These are phyloP conservation scores for Drosophila colorata DNA, from an alignment of 2,888 invertebrate species.

Conservation along the genomic window DNA sequence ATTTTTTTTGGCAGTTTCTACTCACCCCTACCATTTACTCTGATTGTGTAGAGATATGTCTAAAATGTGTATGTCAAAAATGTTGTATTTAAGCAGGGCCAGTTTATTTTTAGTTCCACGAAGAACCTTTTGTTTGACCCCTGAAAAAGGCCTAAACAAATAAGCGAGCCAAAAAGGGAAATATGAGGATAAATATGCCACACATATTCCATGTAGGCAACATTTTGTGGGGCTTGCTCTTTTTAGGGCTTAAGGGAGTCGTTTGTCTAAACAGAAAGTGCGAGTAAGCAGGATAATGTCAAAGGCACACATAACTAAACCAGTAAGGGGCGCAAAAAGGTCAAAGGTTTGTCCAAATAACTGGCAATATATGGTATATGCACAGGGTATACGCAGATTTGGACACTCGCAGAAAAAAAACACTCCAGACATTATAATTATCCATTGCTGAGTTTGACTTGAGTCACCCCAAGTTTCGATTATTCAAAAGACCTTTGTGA, in stretches of 20 bases:
- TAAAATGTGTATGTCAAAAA: slow-evolving; percentile 1
- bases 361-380: not conserved
- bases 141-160: slow-evolving; percentile 54
- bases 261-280: slow-evolving; percentile 40
- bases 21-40: not conserved
- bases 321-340: slow-evolving; percentile 38
- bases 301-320: slow-evolving; percentile 25
- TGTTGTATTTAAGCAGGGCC: slow-evolving; percentile 31
- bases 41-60: not conserved
- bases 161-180: slow-evolving; percentile 15
- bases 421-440: slow-evolving; percentile 20
- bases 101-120: slow-evolving; percentile 12
- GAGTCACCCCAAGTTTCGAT: slow-evolving; percentile 49
- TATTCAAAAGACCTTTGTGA: slow-evolving; percentile 35
- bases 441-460: slow-evolving; percentile 19
- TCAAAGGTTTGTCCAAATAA: slow-evolving; percentile 32
- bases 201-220: slow-evolving; percentile 10
- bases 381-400: not conserved
- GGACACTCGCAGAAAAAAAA: not conserved
- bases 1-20: not conserved
- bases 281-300: slow-evolving; percentile 57
- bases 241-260: slow-evolving; percentile 15
- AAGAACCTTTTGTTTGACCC: slow-evolving; percentile 21
- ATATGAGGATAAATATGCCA: not conserved
- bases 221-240: slow-evolving; percentile 27